Base-by-base conservation (phyloP, 1,140 invertebrate species). In the Drosophila nannoptera region DNA sequence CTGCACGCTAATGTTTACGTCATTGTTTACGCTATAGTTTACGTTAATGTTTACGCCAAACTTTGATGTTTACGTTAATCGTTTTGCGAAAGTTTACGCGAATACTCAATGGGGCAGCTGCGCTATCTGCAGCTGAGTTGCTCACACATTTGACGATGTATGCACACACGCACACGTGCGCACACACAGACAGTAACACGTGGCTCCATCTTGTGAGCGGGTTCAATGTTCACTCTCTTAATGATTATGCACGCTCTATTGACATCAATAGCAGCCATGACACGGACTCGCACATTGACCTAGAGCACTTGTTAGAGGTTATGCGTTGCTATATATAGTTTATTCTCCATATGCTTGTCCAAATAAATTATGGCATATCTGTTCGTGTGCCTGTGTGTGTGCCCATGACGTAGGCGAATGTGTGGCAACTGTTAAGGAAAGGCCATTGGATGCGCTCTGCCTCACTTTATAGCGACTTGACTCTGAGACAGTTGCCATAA, bases 291-390 rank as follows among this genome's bases (percentile, higher is more conserved):
- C 76, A 67, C 53, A 78, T 69, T 83, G 78, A 83, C 78, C 78
- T 83, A 83, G 78, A 83, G 76, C 80, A 84, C 59, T 69, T 68
- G 59, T 84, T 84, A 76, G 76, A 83, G 78, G 80, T 83, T 83
- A 65, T 69, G 67, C 16, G 46, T 4, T n/a, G 52, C 66, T 83
- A 83, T 83, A 68, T 63, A 64, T 83, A 84, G 78, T 58, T 16
- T 11, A 16, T 33, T 62, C 35, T 69, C 43, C 38, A 43, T 35
- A 65, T 64, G 46, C 38, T 42, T 46, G n/a, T 49, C 16, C 29
- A 55, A 60, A 71, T 16, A 50, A 46, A 48, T 68, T 22, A 22
- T 22, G 22, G 22, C 22, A 22, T 43, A 78, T 49, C 38, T 66
- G 33, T 45, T 7, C 22, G 29, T 32, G 45, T 43, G 14, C 14